Evolutionary conservation across 2,113 vertebrate genomes (phyloP), one percentile per base, ranked within the genome.

Genomic region (Phycodurus eques): DNA sequence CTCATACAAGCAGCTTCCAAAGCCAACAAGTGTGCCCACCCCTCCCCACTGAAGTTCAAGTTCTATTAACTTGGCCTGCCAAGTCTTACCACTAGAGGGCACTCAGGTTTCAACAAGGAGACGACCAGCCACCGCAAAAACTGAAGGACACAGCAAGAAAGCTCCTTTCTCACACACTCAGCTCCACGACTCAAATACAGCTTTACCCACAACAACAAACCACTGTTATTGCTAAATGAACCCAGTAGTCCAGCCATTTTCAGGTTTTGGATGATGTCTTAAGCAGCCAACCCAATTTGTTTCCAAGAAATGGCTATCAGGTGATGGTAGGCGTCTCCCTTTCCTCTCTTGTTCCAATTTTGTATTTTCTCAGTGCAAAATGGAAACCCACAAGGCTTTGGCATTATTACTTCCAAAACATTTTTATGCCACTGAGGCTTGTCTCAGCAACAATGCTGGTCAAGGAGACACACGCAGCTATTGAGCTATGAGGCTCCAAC

Each of bases 31-130:
- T 73, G 14, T 12, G 13, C 77, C 68, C 31, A 9, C 47, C 81
- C 77, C 85, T 79, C 74, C 69, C 70, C 69, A 84, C 86, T 7
- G 67, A 62, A 71, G 60, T 73, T 53, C 69, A 82, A 73, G 87
- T 70, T 82, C 81, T 85, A 68, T 80, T 57, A 92, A 93, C 95
- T 92, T 90, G 95, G 95, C 96, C 95, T 92, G 95, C 95, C 95
- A 95, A 95, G 94, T 92, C 82, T 88, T 80, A 83, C 83, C 93
- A 82, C 78, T 84, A 91, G 90, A 87, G 83, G 92, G 78, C 89
- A 86, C 88, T 90, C 87, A 88, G 70, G 79, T 85, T 87, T 85
- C 79, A 89, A 86, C 69, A 82, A 86, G 68, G 78, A 76, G 67
- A 86, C 27, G 39, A 87, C 49, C 71, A 77, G 68, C 80, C 83